Evolutionary conservation across 2,113 vertebrate species (phyloP).

Genomic region (Periophthalmus modestus): DNA sequence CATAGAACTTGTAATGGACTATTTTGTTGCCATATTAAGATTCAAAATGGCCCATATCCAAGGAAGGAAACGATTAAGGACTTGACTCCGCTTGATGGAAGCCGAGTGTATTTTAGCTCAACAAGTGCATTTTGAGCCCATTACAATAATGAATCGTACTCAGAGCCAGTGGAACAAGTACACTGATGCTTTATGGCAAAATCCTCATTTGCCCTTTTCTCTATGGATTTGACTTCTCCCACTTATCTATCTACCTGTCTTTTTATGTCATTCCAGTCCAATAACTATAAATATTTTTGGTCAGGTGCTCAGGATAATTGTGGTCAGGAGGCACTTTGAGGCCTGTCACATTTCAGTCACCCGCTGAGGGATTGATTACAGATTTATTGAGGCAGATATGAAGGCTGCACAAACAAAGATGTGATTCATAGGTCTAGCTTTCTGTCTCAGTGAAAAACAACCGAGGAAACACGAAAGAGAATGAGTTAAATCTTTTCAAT

Average conservation of each 20-base stretch:
- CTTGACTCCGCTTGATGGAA: not conserved
- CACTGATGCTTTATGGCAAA: not conserved
- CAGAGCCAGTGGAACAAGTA: slow-evolving; percentile 12
- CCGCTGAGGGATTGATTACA: slow-evolving; percentile 6
- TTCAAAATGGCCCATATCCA: not conserved
- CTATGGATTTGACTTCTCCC: slow-evolving; percentile 27
- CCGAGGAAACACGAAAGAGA: slow-evolving; percentile 19
- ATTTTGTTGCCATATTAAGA: not conserved
- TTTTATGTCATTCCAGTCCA: not conserved
- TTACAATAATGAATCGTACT: slow-evolving; percentile 32
- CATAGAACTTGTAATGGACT: not conserved
- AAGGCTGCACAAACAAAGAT: not conserved
- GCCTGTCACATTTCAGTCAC: slow-evolving; percentile 21
- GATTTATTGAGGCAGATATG: slow-evolving; percentile 18
- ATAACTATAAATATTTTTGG: not conserved
- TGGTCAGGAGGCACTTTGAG: not conserved
- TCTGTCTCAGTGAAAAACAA: not conserved
- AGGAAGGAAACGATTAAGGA: slow-evolving; percentile 11
- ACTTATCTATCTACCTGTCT: slow-evolving; percentile 2
- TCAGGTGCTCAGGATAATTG: not conserved
- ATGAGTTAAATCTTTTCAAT: slow-evolving; percentile 18
- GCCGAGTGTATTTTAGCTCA: not conserved
- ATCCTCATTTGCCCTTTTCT: slow-evolving; percentile 11
- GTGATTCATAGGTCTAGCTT: not conserved
- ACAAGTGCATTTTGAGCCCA: slow-evolving; percentile 5